These are phyloP conservation scores for Geococcyx californianus DNA, from an alignment of 2,113 vertebrate genomes.

Conservation along the genomic window DNA sequence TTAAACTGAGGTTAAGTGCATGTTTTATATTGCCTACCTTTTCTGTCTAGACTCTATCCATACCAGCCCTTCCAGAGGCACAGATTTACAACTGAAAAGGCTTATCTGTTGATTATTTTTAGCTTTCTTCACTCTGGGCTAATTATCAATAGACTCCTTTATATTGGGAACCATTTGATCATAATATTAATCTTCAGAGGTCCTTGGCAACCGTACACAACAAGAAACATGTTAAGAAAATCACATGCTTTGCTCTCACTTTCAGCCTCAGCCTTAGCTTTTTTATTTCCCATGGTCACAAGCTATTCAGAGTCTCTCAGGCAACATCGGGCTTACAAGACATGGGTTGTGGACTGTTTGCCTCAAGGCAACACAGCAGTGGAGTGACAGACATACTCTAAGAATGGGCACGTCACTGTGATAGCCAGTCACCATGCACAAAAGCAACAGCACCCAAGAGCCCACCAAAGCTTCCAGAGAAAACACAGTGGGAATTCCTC, in stretches of 20 bases:
- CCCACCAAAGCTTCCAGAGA: neutral
- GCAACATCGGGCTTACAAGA: neutral
- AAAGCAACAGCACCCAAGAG: neutral
- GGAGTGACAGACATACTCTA: neutral
- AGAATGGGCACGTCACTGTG: neutral
- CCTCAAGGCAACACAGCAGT: neutral
- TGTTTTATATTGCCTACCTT: constrained; percentile 22
- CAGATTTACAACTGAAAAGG: neutral
- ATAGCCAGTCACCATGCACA: neutral
- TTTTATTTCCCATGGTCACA: neutral
- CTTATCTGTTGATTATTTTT: neutral
- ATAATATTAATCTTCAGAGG: neutral
- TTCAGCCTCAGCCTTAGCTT: neutral
- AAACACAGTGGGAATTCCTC: neutral
- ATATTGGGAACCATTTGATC: neutral
- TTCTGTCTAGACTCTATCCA: neutral
- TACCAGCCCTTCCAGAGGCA: neutral
- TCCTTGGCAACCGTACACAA: neutral
- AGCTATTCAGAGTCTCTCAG: neutral
- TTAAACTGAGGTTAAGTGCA: constrained; percentile 36
- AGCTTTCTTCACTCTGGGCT: neutral
- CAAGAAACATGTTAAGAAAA: neutral
- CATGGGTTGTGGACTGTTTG: neutral
- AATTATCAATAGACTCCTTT: neutral
- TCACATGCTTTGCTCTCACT: neutral